Conservation (phyloP, 2,113 vertebrate genomes). For the Mustela lutreola region DNA sequence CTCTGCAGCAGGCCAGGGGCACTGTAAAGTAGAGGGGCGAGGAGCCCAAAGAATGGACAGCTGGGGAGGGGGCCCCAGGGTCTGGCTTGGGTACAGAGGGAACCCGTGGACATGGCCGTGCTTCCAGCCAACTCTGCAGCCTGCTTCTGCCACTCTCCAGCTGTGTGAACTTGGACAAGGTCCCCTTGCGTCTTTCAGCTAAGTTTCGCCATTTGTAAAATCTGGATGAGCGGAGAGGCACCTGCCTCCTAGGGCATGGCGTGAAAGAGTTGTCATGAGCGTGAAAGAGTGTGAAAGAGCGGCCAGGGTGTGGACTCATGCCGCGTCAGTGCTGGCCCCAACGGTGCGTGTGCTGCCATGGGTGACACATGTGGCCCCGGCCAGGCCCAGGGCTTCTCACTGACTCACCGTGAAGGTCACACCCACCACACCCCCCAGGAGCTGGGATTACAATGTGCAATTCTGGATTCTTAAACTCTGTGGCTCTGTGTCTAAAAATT, state of each 20-base stretch:
- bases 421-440: fast-evolving
- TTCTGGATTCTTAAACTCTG: neutral
- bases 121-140: neutral
- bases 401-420: fast-evolving
- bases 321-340: fast-evolving
- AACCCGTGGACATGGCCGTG: fast-evolving
- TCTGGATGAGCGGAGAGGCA: fast-evolving
- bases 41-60: neutral
- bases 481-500: neutral
- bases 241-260: fast-evolving
- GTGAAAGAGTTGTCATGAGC: fast-evolving
- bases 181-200: neutral
- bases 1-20: neutral
- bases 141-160: neutral
- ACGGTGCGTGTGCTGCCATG: fast-evolving
- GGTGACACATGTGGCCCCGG: fast-evolving
- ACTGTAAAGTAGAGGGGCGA: neutral
- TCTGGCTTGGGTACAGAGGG: fast-evolving
- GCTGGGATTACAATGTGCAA: neutral
- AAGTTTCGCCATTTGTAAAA: neutral
- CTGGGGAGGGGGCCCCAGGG: neutral
- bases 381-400: fast-evolving
- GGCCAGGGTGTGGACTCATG: fast-evolving
- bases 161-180: neutral
- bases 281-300: too few species aligned